Evolutionary conservation across 2,113 vertebrate genomes (phyloP).

Genomic region (Pardalotus punctatus): DNA sequence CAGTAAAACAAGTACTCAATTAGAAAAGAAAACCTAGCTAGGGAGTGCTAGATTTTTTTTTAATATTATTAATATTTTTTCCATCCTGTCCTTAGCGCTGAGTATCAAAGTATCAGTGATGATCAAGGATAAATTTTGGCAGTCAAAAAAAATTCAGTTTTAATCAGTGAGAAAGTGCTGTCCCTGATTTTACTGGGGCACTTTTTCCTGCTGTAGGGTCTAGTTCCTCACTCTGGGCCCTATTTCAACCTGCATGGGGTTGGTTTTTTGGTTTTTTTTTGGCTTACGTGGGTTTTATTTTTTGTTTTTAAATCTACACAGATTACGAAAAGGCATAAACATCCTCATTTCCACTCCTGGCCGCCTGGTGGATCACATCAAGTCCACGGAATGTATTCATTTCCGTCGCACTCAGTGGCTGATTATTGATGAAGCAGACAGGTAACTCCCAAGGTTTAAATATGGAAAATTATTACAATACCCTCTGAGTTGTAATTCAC

Average conservation of each 20-base stretch:
- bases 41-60: neutral
- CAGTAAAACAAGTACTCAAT: neutral
- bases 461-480: neutral
- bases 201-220: neutral
- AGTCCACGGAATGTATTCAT: slow-evolving; percentile 85
- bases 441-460: slow-evolving; percentile 68
- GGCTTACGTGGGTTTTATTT: neutral
- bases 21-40: neutral
- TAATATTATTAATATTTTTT: neutral
- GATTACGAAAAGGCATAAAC: slow-evolving; percentile 94
- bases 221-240: neutral
- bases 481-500: neutral
- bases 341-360: slow-evolving; percentile 94
- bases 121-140: neutral
- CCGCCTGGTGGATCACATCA: slow-evolving; percentile 94
- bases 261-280: neutral
- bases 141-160: neutral
- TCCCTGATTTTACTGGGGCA: neutral
- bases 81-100: neutral
- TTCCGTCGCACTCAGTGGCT: slow-evolving; percentile 87
- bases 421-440: slow-evolving; percentile 94
- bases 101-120: neutral
- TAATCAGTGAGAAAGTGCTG: neutral
- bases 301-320: slow-evolving; percentile 43
- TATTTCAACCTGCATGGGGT: neutral